Evolutionary conservation across 2,113 vertebrate genomes (phyloP).

Genomic region (Poecilia latipinna): DNA sequence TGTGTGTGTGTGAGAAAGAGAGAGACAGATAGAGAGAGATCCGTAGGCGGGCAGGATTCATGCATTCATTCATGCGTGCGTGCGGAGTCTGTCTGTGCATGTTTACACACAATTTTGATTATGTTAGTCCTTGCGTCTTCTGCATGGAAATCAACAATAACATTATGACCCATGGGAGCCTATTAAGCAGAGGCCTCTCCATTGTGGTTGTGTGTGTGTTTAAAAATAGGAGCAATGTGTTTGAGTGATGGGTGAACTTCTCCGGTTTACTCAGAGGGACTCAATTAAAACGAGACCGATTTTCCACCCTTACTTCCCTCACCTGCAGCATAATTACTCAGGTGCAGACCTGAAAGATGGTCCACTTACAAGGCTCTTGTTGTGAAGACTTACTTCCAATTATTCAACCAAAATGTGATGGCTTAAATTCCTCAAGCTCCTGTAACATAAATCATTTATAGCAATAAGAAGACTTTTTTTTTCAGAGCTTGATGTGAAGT

Average conservation of each 20-base stretch:
- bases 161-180: slow-evolving; percentile 63
- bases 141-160: slow-evolving; percentile 58
- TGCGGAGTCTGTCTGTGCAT: not conserved
- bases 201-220: slow-evolving; percentile 24
- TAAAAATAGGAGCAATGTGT: slow-evolving; percentile 57
- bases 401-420: not conserved
- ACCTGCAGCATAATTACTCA: slow-evolving; percentile 30
- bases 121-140: slow-evolving; percentile 48
- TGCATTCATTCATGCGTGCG: slow-evolving; percentile 38
- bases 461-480: not conserved
- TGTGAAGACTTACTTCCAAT: not conserved
- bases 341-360: slow-evolving; percentile 31
- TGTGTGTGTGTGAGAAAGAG: not conserved
- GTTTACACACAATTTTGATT: slow-evolving; percentile 54
- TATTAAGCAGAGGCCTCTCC: slow-evolving; percentile 60
- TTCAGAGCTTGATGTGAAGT: slow-evolving; percentile 2
- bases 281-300: slow-evolving; percentile 57
- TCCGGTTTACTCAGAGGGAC: slow-evolving; percentile 46
- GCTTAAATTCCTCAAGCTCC: not conserved
- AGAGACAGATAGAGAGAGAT: not conserved
- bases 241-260: slow-evolving; percentile 60
- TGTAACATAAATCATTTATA: slow-evolving; percentile 2
- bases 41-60: slow-evolving; percentile 15
- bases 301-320: not conserved
- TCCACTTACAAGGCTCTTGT: slow-evolving; percentile 11